Conservation (phyloP, 1,140 invertebrate genomes). For the Papilio xuthus region DNA sequence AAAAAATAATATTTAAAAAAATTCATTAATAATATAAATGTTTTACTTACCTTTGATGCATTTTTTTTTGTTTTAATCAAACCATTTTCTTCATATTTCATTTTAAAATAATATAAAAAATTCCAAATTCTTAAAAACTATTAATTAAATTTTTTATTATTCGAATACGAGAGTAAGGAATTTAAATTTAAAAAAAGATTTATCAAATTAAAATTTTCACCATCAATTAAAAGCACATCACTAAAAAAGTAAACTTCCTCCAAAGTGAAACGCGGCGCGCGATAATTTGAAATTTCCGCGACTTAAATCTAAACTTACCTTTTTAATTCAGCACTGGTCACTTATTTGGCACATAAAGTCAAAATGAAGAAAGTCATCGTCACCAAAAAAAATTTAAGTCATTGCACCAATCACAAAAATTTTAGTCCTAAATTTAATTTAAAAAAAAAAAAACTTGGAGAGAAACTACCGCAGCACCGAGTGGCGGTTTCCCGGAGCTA, state of each 20-base stretch:
- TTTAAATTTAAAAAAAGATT: not conserved
- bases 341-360: slow-evolving; percentile 48
- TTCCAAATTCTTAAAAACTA: not conserved
- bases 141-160: not conserved
- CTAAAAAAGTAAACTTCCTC: slow-evolving; percentile 10
- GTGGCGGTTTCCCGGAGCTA: slow-evolving; percentile 39
- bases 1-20: not conserved
- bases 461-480: slow-evolving; percentile 51
- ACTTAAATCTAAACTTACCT: slow-evolving; percentile 58
- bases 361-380: slow-evolving; percentile 51
- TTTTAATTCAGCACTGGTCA: slow-evolving; percentile 48
- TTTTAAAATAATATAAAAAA: not conserved
- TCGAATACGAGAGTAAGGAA: not conserved
- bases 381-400: slow-evolving; percentile 46
- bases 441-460: slow-evolving; percentile 43
- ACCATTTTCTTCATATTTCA: not conserved
- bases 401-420: slow-evolving; percentile 51
- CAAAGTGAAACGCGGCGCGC: not conserved
- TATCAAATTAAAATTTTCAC: not conserved
- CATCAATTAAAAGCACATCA: slow-evolving; percentile 10
- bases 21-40: not conserved
- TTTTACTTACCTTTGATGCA: not conserved
- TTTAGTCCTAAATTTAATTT: slow-evolving; percentile 41
- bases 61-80: not conserved
- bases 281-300: slow-evolving; percentile 21